Evolutionary conservation across 2,113 vertebrate genomes (phyloP).

Genomic region (Romanogobio albipinnatus): DNA sequence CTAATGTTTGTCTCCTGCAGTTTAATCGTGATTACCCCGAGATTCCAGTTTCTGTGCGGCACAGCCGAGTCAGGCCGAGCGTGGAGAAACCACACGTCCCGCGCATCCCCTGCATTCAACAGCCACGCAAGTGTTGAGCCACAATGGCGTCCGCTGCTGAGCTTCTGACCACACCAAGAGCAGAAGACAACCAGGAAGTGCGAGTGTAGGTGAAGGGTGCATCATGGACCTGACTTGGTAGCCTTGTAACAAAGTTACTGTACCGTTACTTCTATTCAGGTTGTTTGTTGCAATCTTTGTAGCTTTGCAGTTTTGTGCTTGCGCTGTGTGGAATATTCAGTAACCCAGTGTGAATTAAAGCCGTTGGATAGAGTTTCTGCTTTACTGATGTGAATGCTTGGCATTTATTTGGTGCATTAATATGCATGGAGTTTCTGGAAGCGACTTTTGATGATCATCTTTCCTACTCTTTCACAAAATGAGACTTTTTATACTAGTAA

Average conservation of each 20-base stretch:
- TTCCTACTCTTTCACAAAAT: neutral
- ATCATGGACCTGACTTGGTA: slow-evolving; percentile 19
- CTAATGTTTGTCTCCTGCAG: slow-evolving; percentile 57
- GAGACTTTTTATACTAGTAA: slow-evolving; percentile 18
- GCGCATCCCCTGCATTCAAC: slow-evolving; percentile 84
- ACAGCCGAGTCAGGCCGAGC: slow-evolving; percentile 83
- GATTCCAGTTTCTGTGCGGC: slow-evolving; percentile 80
- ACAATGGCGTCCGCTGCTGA: neutral
- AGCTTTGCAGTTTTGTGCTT: slow-evolving; percentile 48
- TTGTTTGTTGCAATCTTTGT: slow-evolving; percentile 38
- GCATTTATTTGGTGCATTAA: slow-evolving; percentile 57
- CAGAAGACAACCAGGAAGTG: slow-evolving; percentile 55
- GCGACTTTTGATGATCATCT: neutral
- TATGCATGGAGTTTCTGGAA: slow-evolving; percentile 45
- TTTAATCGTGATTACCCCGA: slow-evolving; percentile 84
- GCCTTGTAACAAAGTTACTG: neutral
- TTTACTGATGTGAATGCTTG: slow-evolving; percentile 35
- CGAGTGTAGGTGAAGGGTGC: slow-evolving; percentile 37
- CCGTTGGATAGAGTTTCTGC: neutral
- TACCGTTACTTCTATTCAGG: slow-evolving; percentile 13
- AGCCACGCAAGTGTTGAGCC: slow-evolving; percentile 89
- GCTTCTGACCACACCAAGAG: slow-evolving; percentile 27
- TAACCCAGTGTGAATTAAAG: slow-evolving; percentile 49
- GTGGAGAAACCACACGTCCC: slow-evolving; percentile 81
- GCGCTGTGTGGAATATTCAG: slow-evolving; percentile 29